A percentile compares a stretch with the other conserved stretches of the same genome.
Evolutionary conservation across 2,888 invertebrate genomes (phyloP).

Genomic region (Agrochola circellaris): DNA sequence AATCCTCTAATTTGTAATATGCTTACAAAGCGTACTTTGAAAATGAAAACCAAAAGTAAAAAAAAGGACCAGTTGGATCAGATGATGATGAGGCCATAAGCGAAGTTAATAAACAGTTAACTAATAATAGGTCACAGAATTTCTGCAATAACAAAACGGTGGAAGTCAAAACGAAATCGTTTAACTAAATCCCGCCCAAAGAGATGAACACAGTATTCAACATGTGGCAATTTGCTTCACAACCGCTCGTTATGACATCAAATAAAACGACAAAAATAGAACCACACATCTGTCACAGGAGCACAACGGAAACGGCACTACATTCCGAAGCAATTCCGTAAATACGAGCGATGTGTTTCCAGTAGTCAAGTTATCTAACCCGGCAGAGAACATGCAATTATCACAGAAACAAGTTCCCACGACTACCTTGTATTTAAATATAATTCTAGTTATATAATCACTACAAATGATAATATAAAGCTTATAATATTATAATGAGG

Average conservation of each 20-base stretch:
- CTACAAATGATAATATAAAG: slow-evolving; percentile 26
- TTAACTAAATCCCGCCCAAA: slow-evolving; percentile 28
- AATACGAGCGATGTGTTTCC: slow-evolving; percentile 23
- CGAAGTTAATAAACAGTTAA: background rate
- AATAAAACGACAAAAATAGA: slow-evolving; percentile 52
- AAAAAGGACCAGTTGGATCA: background rate
- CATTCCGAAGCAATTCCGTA: slow-evolving; percentile 40
- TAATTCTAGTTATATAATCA: slow-evolving; percentile 40
- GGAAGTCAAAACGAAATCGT: slow-evolving; percentile 25
- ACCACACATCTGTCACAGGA: slow-evolving; percentile 46
- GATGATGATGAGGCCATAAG: background rate
- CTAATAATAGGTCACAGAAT: background rate
- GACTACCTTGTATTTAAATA: slow-evolving; percentile 49
- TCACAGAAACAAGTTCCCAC: slow-evolving; percentile 69
- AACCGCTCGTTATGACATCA: slow-evolving; percentile 45
- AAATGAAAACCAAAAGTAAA: background rate
- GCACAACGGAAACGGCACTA: slow-evolving; percentile 48
- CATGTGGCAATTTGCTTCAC: slow-evolving; percentile 44
- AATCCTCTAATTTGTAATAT: too few relatives aligned
- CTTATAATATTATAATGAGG: slow-evolving; percentile 35
- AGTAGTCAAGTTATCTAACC: slow-evolving; percentile 57
- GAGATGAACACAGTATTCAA: slow-evolving; percentile 30
- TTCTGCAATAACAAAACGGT: slow-evolving; percentile 2
- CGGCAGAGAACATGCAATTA: slow-evolving; percentile 62
- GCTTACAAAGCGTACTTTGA: background rate